Evolutionary conservation across 2,113 vertebrate species (phyloP), one percentile per base, ranked within the genome.

Genomic region (Panthera uncia): DNA sequence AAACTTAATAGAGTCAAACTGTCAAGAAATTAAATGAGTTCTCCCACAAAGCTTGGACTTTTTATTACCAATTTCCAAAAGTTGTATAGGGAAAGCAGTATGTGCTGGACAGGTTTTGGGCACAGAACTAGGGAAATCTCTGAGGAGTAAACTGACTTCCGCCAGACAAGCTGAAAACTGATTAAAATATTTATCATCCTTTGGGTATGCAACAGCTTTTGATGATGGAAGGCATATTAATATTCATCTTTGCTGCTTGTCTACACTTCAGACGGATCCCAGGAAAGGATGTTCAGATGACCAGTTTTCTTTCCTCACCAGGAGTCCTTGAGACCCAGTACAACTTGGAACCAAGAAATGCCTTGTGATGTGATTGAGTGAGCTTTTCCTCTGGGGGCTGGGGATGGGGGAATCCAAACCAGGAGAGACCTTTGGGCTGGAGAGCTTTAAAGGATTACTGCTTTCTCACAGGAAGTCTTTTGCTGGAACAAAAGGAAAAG

Each of bases 121-220:
- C 97, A 97, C 92, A 97, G 97, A 98, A 97, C 98, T 97, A 81
- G 97, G 86, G 97, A 98, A 97, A 96, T 98, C 98, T 98, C 98
- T 18, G 45, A 98, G 98, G 98, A 98, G 81, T 98, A 98, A 98
- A 99, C 98, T 96, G 98, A 98, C 98, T 99, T 98, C 98, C 95
- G 5, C 97, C 96, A 98, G 98, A 98, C 98, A 99, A 98, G 98
- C 98, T 97, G 98, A 97, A 99, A 98, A 98, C 98, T 98, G 98
- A 99, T 99, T 99, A 99, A 99, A 99, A 99, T 99, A 98, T 98
- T 99, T 99, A 98, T 98, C 98, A 98, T 99, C 98, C 98, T 99
- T 99, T 98, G 98, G 98, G 98, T 99, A 98, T 98, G 98, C 98
- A 99, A 98, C 97, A 97, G 98, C 98, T 98, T 99, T 99, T 99